phyloP scores from a whole-genome alignment of 1,140 invertebrate species.

The Bombus impatiens region DNA sequence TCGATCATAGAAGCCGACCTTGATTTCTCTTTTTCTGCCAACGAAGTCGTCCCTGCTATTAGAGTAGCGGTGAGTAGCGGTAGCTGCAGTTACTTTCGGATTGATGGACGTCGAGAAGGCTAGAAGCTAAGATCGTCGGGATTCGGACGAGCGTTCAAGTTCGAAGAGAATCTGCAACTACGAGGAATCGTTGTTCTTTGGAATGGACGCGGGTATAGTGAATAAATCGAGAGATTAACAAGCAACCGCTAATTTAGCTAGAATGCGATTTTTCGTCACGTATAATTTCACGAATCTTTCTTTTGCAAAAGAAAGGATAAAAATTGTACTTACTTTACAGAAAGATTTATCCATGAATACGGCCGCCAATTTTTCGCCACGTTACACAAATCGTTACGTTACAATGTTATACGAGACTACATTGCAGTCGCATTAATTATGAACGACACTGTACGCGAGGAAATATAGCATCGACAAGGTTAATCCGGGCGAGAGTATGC shows the following conservation, averaged over 20 bases:
- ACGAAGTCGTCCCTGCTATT: not conserved
- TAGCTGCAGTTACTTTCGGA: not conserved
- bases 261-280: too few relatives aligned
- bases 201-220: too few relatives aligned
- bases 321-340: too few relatives aligned
- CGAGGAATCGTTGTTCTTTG: too few relatives aligned
- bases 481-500: constrained; percentile 32
- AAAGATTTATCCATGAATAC: too few relatives aligned
- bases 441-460: not conserved
- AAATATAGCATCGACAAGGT: not conserved
- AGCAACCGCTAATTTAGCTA: too few relatives aligned
- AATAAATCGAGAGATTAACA: too few relatives aligned
- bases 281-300: too few relatives aligned
- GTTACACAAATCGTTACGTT: too few relatives aligned
- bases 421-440: not conserved
- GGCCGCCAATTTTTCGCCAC: not conserved
- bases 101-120: not conserved
- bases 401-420: not conserved
- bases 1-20: constrained; percentile 28
- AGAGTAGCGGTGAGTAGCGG: constrained; percentile 5
- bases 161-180: constrained; percentile 3
- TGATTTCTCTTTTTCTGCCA: constrained; percentile 13
- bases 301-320: too few relatives aligned
- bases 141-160: too few relatives aligned
- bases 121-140: too few relatives aligned